phyloP scores from a whole-genome alignment of 2,797 vertebrate species.

The Rhadinocentrus ornatus region DNA sequence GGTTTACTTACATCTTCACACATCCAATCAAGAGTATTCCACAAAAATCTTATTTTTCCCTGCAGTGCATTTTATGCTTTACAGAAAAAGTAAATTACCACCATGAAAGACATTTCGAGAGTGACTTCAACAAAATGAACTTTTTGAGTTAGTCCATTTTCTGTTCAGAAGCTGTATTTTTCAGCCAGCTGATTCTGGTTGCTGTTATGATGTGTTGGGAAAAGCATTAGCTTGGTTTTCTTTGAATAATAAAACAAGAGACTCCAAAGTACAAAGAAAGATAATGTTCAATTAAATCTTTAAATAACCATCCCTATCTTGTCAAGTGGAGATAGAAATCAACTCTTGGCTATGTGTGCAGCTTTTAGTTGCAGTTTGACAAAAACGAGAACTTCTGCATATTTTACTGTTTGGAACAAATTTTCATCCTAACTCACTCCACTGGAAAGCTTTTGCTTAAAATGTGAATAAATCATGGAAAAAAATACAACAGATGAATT shows the following conservation, averaged over 20 bases:
- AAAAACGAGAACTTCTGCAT: neutral
- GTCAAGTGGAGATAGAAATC: neutral
- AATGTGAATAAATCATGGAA: slow-evolving; percentile 11
- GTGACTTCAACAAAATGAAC: neutral
- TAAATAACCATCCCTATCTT: neutral
- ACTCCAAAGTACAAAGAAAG: neutral
- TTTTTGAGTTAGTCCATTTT: neutral
- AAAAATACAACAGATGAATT: slow-evolving; percentile 12
- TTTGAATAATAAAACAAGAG: neutral
- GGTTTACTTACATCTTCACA: slow-evolving; percentile 37
- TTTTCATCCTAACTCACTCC: neutral
- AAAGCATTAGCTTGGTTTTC: neutral
- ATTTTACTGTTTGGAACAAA: slow-evolving; percentile 12
- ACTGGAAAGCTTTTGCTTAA: neutral
- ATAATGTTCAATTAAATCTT: slow-evolving; percentile 8
- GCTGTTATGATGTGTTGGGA: neutral
- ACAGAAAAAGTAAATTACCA: slow-evolving; percentile 8
- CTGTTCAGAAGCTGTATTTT: neutral
- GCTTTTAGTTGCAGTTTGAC: neutral
- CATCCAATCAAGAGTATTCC: slow-evolving; percentile 20
- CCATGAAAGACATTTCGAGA: neutral
- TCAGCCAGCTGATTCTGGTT: neutral
- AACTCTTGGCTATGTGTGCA: neutral
- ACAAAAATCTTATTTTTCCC: neutral
- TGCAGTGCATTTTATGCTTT: neutral